Conservation (phyloP, 2,888 invertebrate genomes). For the Cryptus viduatorius region DNA sequence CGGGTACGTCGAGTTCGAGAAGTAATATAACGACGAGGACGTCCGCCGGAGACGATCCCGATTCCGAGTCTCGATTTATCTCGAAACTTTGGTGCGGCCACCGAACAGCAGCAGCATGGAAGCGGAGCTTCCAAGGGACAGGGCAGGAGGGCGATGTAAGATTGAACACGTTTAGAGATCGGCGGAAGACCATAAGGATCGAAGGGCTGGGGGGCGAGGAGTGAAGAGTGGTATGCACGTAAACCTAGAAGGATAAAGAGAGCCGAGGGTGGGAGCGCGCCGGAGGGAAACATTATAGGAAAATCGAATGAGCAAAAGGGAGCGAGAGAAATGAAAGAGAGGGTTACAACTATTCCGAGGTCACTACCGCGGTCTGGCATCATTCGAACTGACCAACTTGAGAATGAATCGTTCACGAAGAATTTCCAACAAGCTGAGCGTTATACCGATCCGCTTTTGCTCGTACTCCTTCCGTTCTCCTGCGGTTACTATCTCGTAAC, state of each 20-base stretch:
- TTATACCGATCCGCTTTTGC: constrained; percentile 28
- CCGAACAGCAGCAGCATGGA: constrained; percentile 52
- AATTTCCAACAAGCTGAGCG: constrained; percentile 53
- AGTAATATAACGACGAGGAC: constrained; percentile 78
- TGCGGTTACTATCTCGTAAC: constrained; percentile 24
- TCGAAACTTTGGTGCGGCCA: constrained; percentile 73
- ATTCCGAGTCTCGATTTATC: constrained; percentile 74
- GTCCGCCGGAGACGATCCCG: constrained; percentile 67
- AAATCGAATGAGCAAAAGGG: constrained; percentile 6
- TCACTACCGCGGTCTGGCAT: constrained; percentile 60
- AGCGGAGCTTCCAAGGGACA: constrained; percentile 26
- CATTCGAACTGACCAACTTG: constrained; percentile 65
- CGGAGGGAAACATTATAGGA: constrained; percentile 7
- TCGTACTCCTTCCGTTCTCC: background rate
- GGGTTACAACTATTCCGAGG: constrained; percentile 62
- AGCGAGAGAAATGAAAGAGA: constrained; percentile 3
- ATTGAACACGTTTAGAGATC: constrained; percentile 58
- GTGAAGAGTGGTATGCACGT: constrained; percentile 4
- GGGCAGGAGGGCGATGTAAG: constrained; percentile 54
- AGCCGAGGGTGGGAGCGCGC: constrained; percentile 7
- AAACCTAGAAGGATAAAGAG: constrained; percentile 19
- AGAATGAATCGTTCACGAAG: constrained; percentile 62
- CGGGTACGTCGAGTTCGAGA: constrained; percentile 72
- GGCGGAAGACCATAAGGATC: constrained; percentile 4
- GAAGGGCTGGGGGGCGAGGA: background rate